Evolutionary conservation across 2,113 vertebrate species (phyloP).

Genomic region (Chamaetylas fuelleborni): DNA sequence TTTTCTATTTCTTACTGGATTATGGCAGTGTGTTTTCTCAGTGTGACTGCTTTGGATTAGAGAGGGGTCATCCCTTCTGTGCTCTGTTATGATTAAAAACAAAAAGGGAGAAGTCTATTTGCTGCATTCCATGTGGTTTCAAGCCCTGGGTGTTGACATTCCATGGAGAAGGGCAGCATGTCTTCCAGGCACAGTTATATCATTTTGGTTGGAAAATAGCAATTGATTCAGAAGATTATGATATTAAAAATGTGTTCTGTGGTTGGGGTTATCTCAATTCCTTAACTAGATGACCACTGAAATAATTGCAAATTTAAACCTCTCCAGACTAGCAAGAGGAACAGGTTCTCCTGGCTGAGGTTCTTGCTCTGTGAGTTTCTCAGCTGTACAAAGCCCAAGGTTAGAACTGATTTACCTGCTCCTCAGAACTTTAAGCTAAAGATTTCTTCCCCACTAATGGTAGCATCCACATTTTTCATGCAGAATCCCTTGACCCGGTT

Average conservation of each 20-base stretch:
- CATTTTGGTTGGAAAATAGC: not conserved
- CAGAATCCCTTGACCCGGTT: not conserved
- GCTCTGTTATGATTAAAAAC: not conserved
- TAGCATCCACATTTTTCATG: rapidly evolving
- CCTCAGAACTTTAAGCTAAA: not conserved
- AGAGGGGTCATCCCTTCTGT: not conserved
- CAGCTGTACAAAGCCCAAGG: not conserved
- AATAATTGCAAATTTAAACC: not conserved
- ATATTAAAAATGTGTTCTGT: not conserved
- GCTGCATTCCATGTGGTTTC: not conserved
- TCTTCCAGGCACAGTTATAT: not conserved
- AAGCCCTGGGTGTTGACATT: not conserved
- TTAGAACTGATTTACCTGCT: not conserved
- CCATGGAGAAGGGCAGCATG: not conserved
- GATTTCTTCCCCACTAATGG: not conserved
- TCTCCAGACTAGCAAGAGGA: not conserved
- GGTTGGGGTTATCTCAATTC: not conserved
- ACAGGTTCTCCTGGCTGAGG: not conserved
- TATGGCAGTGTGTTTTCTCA: not conserved
- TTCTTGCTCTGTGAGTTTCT: not conserved
- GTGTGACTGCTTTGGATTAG: not conserved
- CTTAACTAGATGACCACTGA: not conserved
- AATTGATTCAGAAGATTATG: not conserved
- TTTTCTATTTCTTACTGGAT: not conserved
- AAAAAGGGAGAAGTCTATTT: not conserved